phyloP scores from a whole-genome alignment of 2,113 vertebrate genomes.

The Athene noctua region DNA sequence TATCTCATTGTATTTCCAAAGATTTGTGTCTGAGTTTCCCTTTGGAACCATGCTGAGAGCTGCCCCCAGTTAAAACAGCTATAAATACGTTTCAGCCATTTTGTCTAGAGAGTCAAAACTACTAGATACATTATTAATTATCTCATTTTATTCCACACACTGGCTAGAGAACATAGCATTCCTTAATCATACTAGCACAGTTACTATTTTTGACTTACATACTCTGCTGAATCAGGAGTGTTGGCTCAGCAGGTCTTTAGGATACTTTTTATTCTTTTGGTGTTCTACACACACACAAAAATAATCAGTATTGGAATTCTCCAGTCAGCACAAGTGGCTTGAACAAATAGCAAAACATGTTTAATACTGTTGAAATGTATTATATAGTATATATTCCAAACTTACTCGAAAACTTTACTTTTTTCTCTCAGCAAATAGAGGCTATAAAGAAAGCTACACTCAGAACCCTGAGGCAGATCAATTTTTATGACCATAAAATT shows the following conservation, averaged over 20 bases:
- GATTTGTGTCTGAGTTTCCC: neutral
- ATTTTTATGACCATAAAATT: constrained; percentile 47
- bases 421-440: constrained; percentile 14
- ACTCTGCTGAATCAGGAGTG: neutral
- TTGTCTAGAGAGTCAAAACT: neutral
- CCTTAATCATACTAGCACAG: neutral
- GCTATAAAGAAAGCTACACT: neutral
- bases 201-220: neutral
- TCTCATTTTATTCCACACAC: neutral
- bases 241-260: neutral
- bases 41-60: neutral
- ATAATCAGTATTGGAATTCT: neutral
- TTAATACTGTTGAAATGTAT: constrained; percentile 12
- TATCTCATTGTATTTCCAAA: neutral
- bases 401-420: neutral
- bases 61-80: neutral
- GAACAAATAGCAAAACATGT: neutral
- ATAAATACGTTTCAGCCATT: neutral
- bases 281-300: neutral
- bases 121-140: neutral
- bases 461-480: constrained; percentile 7
- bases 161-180: neutral
- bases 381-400: neutral
- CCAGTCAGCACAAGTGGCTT: neutral
- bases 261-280: neutral